These are phyloP conservation scores for Allygus modestus DNA, from an alignment of 2,888 invertebrate genomes.

Conservation along the genomic window DNA sequence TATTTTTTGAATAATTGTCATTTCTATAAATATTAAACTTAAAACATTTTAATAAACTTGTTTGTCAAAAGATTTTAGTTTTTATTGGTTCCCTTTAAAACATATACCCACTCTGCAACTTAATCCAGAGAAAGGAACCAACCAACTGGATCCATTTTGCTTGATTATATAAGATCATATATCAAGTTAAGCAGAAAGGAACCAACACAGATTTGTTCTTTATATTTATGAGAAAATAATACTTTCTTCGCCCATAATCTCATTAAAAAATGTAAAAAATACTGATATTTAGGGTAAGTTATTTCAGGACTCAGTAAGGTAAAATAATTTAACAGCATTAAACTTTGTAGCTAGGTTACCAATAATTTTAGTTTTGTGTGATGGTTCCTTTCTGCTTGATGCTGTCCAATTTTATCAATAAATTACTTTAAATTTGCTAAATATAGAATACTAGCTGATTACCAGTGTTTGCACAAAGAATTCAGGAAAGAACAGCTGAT, in stretches of 20 bases:
- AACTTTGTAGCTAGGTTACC: constrained; percentile 12
- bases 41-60: not conserved
- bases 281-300: not conserved
- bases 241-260: not conserved
- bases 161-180: not conserved
- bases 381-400: constrained; percentile 40
- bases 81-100: constrained; percentile 25
- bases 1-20: too few relatives aligned
- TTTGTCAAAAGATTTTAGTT: not conserved
- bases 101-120: not conserved
- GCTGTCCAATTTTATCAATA: too few relatives aligned
- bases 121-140: constrained; percentile 28
- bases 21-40: too few relatives aligned
- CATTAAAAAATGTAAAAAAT: not conserved
- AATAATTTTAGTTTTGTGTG: not conserved
- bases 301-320: not conserved
- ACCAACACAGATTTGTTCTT: not conserved
- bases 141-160: constrained; percentile 5
- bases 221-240: not conserved
- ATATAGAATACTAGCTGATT: too few relatives aligned
- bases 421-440: too few relatives aligned
- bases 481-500: too few relatives aligned
- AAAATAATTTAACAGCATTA: not conserved
- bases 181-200: not conserved
- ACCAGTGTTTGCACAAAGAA: too few relatives aligned